Percentiles rank a stretch among this genome's conserved stretches.
Evolutionary conservation across 2,113 vertebrate genomes (phyloP).

Genomic region (Daubentonia madagascariensis): DNA sequence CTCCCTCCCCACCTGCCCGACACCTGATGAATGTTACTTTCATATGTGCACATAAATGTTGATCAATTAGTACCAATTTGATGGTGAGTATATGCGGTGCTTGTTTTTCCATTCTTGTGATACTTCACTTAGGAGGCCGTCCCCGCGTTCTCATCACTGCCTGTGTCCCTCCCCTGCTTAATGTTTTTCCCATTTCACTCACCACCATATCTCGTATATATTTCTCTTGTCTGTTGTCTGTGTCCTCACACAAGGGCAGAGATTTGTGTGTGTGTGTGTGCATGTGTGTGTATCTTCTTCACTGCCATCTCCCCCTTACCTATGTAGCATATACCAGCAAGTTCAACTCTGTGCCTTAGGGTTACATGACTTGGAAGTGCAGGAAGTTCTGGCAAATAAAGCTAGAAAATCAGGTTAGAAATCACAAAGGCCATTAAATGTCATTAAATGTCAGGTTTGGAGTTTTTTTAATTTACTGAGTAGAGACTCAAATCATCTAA

Average conservation of each 20-base stretch:
- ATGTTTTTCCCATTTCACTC: neutral
- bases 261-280: neutral
- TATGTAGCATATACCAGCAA: neutral
- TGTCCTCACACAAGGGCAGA: neutral
- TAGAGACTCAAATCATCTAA: neutral
- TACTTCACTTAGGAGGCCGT: too few relatives aligned
- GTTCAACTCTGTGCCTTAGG: neutral
- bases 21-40: too few relatives aligned
- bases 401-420: neutral
- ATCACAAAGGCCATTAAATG: neutral
- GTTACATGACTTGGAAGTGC: neutral
- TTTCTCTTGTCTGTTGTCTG: neutral
- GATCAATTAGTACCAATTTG: too few relatives aligned
- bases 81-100: too few relatives aligned
- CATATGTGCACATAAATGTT: too few relatives aligned
- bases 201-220: neutral
- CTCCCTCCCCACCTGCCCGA: too few relatives aligned
- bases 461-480: neutral
- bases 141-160: neutral
- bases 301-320: neutral
- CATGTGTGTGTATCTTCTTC: neutral
- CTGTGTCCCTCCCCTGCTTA: fast-evolving
- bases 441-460: neutral
- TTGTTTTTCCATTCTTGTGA: too few relatives aligned
- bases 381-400: neutral